These are phyloP conservation scores for Drosophila greeni DNA, from an alignment of 2,888 invertebrate species.

Conservation along the genomic window DNA sequence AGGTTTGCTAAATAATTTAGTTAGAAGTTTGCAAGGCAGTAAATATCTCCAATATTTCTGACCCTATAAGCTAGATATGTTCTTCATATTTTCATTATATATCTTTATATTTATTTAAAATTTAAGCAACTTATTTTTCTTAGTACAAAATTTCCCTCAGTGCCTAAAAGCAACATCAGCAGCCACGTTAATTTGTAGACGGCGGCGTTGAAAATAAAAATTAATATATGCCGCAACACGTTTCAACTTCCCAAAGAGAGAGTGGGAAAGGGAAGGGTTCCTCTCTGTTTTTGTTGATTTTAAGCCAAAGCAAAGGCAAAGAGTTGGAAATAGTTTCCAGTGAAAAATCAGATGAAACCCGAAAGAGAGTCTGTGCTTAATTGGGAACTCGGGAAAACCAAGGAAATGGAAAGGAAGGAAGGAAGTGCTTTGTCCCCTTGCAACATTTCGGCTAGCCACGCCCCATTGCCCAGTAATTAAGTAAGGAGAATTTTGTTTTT, in stretches of 20 bases:
- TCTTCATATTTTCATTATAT: no score
- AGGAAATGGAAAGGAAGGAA: background rate
- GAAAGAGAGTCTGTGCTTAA: slow-evolving; percentile 38
- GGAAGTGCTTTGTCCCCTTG: slow-evolving; percentile 15
- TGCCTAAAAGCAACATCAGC: slow-evolving; percentile 24
- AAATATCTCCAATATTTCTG: no score
- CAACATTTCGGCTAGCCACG: slow-evolving; percentile 32
- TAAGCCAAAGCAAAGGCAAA: slow-evolving; percentile 18
- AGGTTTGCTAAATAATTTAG: no score
- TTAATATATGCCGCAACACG: slow-evolving; percentile 75
- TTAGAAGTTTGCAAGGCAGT: no score
- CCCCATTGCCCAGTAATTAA: slow-evolving; percentile 36
- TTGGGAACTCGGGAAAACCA: slow-evolving; percentile 31
- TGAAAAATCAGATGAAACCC: slow-evolving; percentile 38
- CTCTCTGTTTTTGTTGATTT: slow-evolving; percentile 63
- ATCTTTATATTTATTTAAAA: no score
- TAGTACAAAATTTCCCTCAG: background rate
- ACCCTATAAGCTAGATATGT: no score
- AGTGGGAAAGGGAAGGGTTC: background rate
- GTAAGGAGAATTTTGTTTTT: no score
- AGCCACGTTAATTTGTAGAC: slow-evolving; percentile 63
- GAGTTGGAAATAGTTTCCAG: slow-evolving; percentile 62
- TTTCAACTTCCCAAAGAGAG: slow-evolving; percentile 50
- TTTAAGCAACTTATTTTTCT: background rate
- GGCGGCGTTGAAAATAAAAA: slow-evolving; percentile 62